Evolutionary conservation across 1,140 invertebrate species (phyloP).

Genomic region (Saccostrea cuccullata): DNA sequence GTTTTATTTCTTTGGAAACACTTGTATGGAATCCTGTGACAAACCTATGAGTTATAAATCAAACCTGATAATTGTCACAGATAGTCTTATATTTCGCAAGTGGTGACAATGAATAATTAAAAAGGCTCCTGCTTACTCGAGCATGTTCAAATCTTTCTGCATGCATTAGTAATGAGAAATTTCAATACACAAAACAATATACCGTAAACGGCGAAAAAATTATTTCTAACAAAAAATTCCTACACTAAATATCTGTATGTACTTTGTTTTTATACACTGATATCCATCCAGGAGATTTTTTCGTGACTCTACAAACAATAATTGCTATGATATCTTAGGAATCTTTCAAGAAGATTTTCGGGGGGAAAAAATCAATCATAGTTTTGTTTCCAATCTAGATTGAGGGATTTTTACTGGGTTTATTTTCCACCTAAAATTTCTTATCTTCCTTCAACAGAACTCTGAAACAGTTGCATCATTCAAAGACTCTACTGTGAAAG

Average conservation of each 20-base stretch:
- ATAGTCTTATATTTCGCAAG: constrained; percentile 31
- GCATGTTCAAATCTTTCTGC: constrained; percentile 35
- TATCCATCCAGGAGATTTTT: background rate
- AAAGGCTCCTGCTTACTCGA: constrained; percentile 19
- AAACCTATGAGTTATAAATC: constrained; percentile 30
- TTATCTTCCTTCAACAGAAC: constrained; percentile 7
- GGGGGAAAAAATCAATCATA: background rate
- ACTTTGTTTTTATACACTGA: background rate
- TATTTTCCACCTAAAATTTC: constrained; percentile 3
- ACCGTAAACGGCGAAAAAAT: background rate
- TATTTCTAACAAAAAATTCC: background rate
- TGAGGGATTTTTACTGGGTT: background rate
- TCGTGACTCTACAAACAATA: background rate
- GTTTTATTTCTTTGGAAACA: constrained; percentile 3
- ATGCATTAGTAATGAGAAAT: constrained; percentile 24
- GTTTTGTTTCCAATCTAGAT: background rate
- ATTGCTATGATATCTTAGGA: background rate
- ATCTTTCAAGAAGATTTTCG: constrained; percentile 6
- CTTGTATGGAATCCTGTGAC: background rate
- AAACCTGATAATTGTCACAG: constrained; percentile 31
- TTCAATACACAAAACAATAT: constrained; percentile 11
- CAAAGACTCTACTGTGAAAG: background rate
- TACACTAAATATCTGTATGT: background rate
- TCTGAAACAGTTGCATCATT: constrained; percentile 26
- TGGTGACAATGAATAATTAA: constrained; percentile 36